These are phyloP conservation scores for Myrmophylax atrothorax DNA, from an alignment of 2,113 vertebrate species.

Conservation along the genomic window DNA sequence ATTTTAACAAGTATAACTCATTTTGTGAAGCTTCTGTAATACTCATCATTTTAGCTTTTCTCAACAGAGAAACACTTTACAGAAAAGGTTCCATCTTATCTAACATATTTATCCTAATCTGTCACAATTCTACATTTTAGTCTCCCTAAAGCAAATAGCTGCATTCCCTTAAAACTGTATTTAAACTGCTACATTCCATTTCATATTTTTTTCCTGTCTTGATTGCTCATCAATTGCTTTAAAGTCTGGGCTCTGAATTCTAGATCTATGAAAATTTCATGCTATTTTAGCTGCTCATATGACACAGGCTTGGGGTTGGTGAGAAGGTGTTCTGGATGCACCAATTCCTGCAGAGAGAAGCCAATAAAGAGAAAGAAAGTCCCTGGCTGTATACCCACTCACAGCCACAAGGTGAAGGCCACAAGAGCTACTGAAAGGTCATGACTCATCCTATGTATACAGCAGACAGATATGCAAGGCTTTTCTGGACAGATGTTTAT, in stretches of 20 bases:
- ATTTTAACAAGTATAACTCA: background rate
- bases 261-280: background rate
- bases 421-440: background rate
- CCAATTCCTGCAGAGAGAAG: background rate
- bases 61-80: background rate
- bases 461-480: background rate
- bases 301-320: background rate
- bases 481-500: background rate
- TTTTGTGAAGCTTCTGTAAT: background rate
- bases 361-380: background rate
- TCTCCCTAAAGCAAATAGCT: background rate
- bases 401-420: background rate
- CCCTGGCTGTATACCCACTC: background rate
- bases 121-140: background rate
- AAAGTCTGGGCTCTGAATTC: background rate
- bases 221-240: background rate
- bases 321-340: background rate
- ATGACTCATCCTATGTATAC: background rate
- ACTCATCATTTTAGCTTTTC: background rate
- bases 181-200: background rate
- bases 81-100: background rate
- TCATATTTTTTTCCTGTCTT: background rate
- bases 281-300: background rate
- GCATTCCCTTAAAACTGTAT: background rate
- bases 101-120: background rate